These are phyloP conservation scores for Hystrix cristata DNA, from an alignment of 2,113 vertebrate genomes.

Conservation along the genomic window DNA sequence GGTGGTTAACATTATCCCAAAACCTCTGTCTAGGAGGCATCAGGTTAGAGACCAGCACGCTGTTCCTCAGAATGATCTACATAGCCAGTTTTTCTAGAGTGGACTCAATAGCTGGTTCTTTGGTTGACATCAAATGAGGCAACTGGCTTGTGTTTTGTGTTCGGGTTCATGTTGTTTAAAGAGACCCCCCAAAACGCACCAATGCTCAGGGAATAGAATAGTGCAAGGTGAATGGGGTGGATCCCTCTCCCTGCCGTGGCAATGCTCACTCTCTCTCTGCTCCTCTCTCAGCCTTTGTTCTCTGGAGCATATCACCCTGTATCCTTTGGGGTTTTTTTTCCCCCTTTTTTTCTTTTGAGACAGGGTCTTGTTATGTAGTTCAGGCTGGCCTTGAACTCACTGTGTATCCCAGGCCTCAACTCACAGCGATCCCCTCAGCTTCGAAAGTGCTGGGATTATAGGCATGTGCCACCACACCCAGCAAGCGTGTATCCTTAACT, in stretches of 20 bases:
- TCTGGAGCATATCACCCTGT: not conserved
- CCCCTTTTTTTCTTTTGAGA: too few relatives aligned
- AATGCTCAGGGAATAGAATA: not conserved
- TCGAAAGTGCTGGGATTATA: too few relatives aligned
- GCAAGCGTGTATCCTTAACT: not conserved
- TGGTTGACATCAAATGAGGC: not conserved
- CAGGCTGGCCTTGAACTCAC: too few relatives aligned
- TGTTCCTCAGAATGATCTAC: not conserved
- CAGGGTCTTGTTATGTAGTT: too few relatives aligned
- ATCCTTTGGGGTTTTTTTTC: not conserved
- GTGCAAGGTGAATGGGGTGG: fast-evolving
- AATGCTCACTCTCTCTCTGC: not conserved
- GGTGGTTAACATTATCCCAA: not conserved
- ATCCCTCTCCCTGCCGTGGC: fast-evolving
- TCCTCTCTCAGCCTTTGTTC: not conserved
- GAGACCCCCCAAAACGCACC: not conserved
- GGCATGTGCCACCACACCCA: too few relatives aligned
- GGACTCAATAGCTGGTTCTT: not conserved
- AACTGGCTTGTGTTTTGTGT: not conserved
- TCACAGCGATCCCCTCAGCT: too few relatives aligned
- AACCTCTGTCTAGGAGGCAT: not conserved
- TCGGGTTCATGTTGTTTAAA: not conserved
- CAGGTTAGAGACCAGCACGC: not conserved
- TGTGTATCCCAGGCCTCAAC: too few relatives aligned
- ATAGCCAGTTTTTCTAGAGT: not conserved